These are phyloP conservation scores for Pseudocheirus occidentalis DNA, from an alignment of 2,797 vertebrate genomes.

Conservation along the genomic window DNA sequence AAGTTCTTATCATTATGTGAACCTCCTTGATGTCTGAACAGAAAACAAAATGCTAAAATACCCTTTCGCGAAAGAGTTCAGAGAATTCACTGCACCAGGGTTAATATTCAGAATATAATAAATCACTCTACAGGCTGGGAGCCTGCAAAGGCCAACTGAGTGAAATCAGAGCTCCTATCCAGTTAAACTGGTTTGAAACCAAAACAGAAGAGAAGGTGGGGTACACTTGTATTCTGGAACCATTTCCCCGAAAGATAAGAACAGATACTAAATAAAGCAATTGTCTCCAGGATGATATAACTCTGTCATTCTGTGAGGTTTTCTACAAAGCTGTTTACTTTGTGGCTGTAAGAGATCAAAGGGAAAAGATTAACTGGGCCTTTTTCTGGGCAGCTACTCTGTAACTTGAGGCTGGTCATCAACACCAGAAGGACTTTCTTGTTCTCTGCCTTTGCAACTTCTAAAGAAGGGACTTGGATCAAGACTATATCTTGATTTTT, in stretches of 20 bases:
- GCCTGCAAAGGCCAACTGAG: slow-evolving; percentile 56
- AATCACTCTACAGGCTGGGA: slow-evolving; percentile 48
- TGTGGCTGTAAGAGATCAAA: slow-evolving; percentile 79
- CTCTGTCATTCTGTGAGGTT: slow-evolving; percentile 71
- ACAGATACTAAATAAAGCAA: slow-evolving; percentile 78
- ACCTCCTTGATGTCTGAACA: slow-evolving; percentile 32
- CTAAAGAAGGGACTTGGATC: slow-evolving; percentile 75
- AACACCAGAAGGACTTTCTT: slow-evolving; percentile 73
- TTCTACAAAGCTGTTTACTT: slow-evolving; percentile 81
- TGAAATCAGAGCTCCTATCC: slow-evolving; percentile 68
- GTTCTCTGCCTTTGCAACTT: slow-evolving; percentile 70
- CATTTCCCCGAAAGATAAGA: slow-evolving; percentile 76
- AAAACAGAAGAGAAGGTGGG: slow-evolving; percentile 67
- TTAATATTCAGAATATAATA: slow-evolving; percentile 73
- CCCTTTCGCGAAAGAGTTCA: not conserved
- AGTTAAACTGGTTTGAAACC: slow-evolving; percentile 78
- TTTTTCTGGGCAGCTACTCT: slow-evolving; percentile 75
- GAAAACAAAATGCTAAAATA: slow-evolving; percentile 49
- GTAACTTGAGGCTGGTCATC: slow-evolving; percentile 78
- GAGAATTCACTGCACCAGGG: slow-evolving; percentile 6
- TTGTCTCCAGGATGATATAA: slow-evolving; percentile 72
- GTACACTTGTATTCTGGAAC: slow-evolving; percentile 70
- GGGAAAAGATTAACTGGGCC: slow-evolving; percentile 76
- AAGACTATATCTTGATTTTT: slow-evolving; percentile 64
- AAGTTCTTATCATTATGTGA: not conserved